Evolutionary conservation across 2,797 vertebrate species (phyloP).

Genomic region (Spinus pinus): DNA sequence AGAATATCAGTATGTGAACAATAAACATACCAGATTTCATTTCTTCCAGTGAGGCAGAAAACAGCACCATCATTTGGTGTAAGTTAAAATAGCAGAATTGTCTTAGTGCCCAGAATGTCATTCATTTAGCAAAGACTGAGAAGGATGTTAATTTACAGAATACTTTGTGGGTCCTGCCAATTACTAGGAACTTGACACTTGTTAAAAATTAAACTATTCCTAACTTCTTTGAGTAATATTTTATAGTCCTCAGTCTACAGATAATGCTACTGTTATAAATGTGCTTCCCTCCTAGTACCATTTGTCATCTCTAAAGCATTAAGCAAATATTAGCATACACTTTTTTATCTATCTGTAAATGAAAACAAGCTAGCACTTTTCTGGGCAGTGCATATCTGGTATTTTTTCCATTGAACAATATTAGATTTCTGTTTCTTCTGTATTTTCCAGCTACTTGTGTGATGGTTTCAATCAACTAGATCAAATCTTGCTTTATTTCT

Average conservation of each 20-base stretch:
- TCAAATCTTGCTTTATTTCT: neutral
- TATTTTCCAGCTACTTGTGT: neutral
- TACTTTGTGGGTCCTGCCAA: neutral
- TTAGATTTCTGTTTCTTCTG: neutral
- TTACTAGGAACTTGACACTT: neutral
- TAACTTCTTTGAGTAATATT: neutral
- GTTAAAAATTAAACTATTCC: neutral
- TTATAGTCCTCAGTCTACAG: neutral
- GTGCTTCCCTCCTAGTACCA: neutral
- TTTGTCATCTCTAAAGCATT: neutral
- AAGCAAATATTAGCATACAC: neutral
- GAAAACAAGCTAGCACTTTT: neutral
- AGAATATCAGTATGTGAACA: slow-evolving; percentile 19
- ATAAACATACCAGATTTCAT: slow-evolving; percentile 6
- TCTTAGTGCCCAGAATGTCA: neutral
- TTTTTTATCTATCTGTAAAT: neutral
- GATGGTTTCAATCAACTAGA: neutral
- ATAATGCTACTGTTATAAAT: neutral
- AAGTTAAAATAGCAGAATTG: neutral
- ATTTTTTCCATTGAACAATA: neutral
- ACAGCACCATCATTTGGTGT: neutral
- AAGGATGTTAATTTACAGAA: neutral
- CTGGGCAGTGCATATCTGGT: neutral
- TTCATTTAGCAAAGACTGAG: neutral
- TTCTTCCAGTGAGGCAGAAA: neutral